Evolutionary conservation across 1,140 invertebrate genomes (phyloP).

Genomic region (Caenorhabditis brenneri): DNA sequence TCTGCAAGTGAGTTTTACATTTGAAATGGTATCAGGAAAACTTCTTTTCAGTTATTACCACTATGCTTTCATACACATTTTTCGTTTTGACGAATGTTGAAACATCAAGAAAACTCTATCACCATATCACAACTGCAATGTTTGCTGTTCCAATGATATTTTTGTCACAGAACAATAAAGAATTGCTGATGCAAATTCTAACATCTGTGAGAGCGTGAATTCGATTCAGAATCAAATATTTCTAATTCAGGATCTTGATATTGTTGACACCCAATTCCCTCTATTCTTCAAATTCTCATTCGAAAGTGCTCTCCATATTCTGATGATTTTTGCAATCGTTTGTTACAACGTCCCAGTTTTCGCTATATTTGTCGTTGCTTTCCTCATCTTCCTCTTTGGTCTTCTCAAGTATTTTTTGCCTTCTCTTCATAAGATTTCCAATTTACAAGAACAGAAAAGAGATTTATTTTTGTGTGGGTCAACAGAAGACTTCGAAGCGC

Average conservation of each 20-base stretch:
- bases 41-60: background rate
- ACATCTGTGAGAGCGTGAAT: background rate
- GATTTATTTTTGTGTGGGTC: background rate
- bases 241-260: background rate
- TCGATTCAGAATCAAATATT: background rate
- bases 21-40: background rate
- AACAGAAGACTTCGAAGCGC: slow-evolving; percentile 7
- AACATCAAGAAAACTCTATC: slow-evolving; percentile 5
- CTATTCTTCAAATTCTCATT: slow-evolving; percentile 25
- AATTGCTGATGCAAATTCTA: slow-evolving; percentile 2
- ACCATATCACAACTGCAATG: slow-evolving; percentile 20
- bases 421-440: slow-evolving; percentile 21
- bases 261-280: slow-evolving; percentile 5
- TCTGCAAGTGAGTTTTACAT: background rate
- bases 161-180: background rate
- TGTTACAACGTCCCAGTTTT: slow-evolving; percentile 28
- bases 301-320: slow-evolving; percentile 19
- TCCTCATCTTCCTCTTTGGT: background rate
- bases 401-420: slow-evolving; percentile 16
- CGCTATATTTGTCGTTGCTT: background rate
- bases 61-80: background rate
- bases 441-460: background rate
- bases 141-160: slow-evolving; percentile 25
- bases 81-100: slow-evolving; percentile 3
- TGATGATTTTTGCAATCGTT: slow-evolving; percentile 9